Evolutionary conservation across 2,888 invertebrate species (phyloP).

Genomic region (Lepidocyrtinus sp.): DNA sequence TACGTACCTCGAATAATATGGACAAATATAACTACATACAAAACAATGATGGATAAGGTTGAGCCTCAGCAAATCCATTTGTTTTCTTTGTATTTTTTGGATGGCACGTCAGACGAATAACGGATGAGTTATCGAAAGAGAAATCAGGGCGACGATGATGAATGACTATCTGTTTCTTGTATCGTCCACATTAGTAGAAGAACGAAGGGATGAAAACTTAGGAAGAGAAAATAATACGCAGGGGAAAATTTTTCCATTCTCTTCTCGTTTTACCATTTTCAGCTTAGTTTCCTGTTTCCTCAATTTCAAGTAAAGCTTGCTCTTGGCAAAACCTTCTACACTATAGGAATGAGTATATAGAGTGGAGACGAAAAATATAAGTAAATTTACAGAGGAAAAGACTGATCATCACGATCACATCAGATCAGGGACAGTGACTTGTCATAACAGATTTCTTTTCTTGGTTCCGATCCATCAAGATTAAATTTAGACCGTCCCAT

Average conservation of each 20-base stretch:
- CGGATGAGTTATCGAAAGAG: constrained; percentile 42
- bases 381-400: too few species aligned
- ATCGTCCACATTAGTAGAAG: constrained; percentile 17
- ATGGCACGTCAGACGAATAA: constrained; percentile 44
- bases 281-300: too few species aligned
- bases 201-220: neutral
- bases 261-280: too few species aligned
- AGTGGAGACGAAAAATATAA: too few species aligned
- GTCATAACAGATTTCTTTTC: constrained; percentile 69
- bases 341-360: too few species aligned
- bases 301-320: too few species aligned
- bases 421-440: constrained; percentile 55
- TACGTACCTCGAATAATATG: too few species aligned
- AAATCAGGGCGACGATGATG: constrained; percentile 22
- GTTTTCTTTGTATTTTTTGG: constrained; percentile 34
- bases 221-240: constrained; percentile 27
- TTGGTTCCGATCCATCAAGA: constrained; percentile 69
- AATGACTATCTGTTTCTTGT: neutral
- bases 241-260: too few species aligned
- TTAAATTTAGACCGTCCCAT: constrained; percentile 69
- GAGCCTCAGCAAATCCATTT: neutral
- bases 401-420: too few species aligned
- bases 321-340: too few species aligned
- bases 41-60: too few species aligned
- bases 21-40: too few species aligned